Evolutionary conservation across 2,113 vertebrate species (phyloP).

Genomic region (Sisor rabdophorus): DNA sequence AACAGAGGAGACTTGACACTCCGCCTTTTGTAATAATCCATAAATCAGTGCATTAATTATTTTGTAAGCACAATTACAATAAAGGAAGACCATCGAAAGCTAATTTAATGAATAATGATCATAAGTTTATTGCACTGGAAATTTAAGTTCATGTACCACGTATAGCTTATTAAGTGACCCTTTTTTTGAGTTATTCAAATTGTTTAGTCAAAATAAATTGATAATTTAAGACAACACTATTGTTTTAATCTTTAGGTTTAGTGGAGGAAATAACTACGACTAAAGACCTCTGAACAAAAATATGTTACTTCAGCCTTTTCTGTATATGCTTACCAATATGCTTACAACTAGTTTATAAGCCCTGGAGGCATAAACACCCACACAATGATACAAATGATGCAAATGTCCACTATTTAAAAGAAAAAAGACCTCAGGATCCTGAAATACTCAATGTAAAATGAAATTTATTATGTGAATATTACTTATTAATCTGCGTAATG

Average conservation of each 20-base stretch:
- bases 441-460: conserved; percentile 54
- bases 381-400: background rate
- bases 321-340: conserved; percentile 15
- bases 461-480: conserved; percentile 70
- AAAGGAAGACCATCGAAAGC: too few relatives aligned
- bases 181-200: too few relatives aligned
- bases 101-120: too few relatives aligned
- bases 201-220: too few relatives aligned
- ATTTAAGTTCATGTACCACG: too few relatives aligned
- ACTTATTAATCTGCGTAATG: conserved; percentile 77
- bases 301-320: background rate
- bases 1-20: too few relatives aligned
- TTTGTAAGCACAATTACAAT: conserved; percentile 70
- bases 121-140: too few relatives aligned
- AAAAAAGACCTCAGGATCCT: conserved; percentile 33
- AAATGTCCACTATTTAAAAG: conserved; percentile 29
- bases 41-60: conserved; percentile 68
- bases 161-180: too few relatives aligned
- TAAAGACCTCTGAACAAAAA: background rate
- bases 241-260: background rate
- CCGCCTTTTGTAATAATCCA: too few relatives aligned
- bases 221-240: too few relatives aligned
- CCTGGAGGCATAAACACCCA: conserved; percentile 21
- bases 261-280: background rate
- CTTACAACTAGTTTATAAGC: conserved; percentile 14